phyloP scores from a whole-genome alignment of 2,113 vertebrate species.

The Neodon shergylaensis region DNA sequence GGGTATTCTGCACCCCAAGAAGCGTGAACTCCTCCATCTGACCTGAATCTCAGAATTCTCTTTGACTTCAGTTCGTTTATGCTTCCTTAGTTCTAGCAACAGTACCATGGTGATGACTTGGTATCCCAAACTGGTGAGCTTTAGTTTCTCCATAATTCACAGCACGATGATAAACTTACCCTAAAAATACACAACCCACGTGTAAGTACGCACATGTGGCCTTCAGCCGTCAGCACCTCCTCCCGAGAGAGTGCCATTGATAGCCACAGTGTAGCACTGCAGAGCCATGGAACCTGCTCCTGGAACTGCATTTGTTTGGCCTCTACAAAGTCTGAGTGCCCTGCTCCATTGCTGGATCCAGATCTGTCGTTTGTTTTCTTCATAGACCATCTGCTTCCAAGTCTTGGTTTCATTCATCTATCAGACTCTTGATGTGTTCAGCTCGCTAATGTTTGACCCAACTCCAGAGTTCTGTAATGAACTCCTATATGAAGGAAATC shows the following conservation, averaged over 20 bases:
- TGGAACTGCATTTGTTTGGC: not conserved
- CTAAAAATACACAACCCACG: not conserved
- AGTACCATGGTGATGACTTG: not conserved
- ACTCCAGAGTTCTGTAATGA: not conserved
- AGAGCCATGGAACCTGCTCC: not conserved
- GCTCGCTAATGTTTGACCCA: not conserved
- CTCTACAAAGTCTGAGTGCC: not conserved
- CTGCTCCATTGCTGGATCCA: not conserved
- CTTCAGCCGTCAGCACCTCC: not conserved
- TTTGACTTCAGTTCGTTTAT: not conserved
- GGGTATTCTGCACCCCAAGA: not conserved
- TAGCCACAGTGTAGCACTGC: not conserved
- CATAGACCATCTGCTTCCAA: not conserved
- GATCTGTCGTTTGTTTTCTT: not conserved
- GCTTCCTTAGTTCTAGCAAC: not conserved
- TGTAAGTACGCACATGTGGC: not conserved
- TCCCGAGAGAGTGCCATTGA: not conserved
- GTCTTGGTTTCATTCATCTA: not conserved
- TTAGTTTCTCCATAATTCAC: constrained; percentile 15
- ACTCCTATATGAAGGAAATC: not conserved
- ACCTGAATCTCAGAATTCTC: not conserved
- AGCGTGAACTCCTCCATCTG: not conserved
- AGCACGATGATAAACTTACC: not conserved
- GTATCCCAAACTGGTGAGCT: not conserved
- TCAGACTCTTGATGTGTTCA: not conserved